Evolutionary conservation across 2,797 vertebrate species (phyloP).

Genomic region (Varecia variegata): DNA sequence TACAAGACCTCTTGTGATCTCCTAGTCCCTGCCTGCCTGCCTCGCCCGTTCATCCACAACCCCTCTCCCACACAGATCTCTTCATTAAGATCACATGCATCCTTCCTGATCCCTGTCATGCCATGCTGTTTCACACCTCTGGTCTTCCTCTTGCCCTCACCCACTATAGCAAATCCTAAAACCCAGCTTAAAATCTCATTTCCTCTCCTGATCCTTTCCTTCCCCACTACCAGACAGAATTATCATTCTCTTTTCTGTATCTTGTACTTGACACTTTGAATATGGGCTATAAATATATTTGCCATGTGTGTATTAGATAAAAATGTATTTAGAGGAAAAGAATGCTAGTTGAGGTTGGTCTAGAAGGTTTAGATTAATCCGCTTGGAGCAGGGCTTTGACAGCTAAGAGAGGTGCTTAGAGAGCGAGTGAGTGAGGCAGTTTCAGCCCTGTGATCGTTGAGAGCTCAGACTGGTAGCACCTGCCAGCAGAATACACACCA

Average conservation of each 20-base stretch:
- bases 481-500: background rate
- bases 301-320: conserved; percentile 29
- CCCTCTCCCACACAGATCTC: background rate
- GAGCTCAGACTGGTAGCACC: background rate
- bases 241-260: conserved; percentile 44
- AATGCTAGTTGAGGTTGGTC: background rate
- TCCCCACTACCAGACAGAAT: conserved; percentile 26
- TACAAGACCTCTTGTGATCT: background rate
- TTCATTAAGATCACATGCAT: background rate
- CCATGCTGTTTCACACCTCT: background rate
- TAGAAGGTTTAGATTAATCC: background rate
- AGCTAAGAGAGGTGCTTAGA: background rate
- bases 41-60: background rate
- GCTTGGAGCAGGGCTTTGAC: background rate
- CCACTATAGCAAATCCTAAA: background rate
- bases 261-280: conserved; percentile 55
- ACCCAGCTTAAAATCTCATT: conserved; percentile 9
- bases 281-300: conserved; percentile 62
- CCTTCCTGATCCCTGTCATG: background rate
- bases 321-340: conserved; percentile 21
- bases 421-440: background rate
- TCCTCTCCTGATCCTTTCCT: conserved; percentile 45
- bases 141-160: background rate
- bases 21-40: background rate
- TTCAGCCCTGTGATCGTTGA: rapidly evolving